phyloP scores from a whole-genome alignment of 2,113 vertebrate species.

The Dipodomys stephensi region DNA sequence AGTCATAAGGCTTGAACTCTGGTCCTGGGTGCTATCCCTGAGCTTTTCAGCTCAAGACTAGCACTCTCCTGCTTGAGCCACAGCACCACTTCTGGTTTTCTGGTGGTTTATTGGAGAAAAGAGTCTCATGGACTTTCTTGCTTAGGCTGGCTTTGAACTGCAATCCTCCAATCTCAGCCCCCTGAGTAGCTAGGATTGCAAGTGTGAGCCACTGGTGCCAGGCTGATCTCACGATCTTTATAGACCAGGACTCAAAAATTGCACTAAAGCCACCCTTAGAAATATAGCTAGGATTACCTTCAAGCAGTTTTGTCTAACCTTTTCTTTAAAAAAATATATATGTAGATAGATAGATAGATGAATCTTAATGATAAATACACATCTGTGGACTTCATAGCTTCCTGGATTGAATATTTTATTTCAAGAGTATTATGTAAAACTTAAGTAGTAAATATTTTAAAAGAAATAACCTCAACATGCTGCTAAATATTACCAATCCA shows the following conservation, averaged over 20 bases:
- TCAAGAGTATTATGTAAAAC: background rate
- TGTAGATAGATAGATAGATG: too few relatives aligned
- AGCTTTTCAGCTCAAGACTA: too few relatives aligned
- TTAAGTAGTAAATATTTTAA: background rate
- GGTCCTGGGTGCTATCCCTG: too few relatives aligned
- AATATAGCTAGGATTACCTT: background rate
- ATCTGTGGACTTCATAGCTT: background rate
- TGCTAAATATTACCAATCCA: background rate
- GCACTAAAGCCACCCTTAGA: background rate
- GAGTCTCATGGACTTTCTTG: too few relatives aligned
- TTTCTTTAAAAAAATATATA: background rate
- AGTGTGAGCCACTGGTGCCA: too few relatives aligned
- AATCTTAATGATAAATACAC: background rate
- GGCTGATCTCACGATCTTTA: background rate
- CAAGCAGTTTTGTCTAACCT: background rate
- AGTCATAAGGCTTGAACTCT: too few relatives aligned
- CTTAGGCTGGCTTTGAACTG: too few relatives aligned
- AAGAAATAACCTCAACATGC: background rate
- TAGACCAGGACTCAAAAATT: background rate
- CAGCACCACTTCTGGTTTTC: too few relatives aligned
- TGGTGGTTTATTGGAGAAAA: too few relatives aligned
- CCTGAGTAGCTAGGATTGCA: too few relatives aligned
- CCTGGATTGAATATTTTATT: background rate
- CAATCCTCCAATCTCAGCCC: too few relatives aligned
- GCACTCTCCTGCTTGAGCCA: too few relatives aligned